These are phyloP conservation scores for Leptinotarsa juncta DNA, from an alignment of 2,888 invertebrate species.

Conservation along the genomic window DNA sequence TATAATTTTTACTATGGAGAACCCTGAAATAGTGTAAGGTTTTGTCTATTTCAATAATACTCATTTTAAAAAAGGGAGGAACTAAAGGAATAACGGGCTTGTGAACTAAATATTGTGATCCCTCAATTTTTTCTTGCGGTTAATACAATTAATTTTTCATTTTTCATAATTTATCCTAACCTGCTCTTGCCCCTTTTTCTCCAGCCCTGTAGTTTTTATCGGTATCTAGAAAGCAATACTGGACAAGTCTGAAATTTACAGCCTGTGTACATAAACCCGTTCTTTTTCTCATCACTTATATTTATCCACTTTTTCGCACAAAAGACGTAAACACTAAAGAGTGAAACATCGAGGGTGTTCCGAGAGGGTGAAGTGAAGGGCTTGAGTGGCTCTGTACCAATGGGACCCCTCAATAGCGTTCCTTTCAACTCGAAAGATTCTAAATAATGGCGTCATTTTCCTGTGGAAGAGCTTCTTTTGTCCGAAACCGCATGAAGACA, in stretches of 20 bases:
- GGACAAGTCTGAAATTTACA: conserved; percentile 15
- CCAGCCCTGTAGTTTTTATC: background rate
- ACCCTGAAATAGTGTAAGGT: too few species aligned
- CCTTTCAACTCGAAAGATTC: conserved; percentile 54
- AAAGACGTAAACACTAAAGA: conserved; percentile 37
- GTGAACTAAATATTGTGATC: too few species aligned
- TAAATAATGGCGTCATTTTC: conserved; percentile 57
- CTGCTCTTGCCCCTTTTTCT: background rate
- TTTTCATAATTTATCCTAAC: background rate
- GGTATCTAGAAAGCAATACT: conserved; percentile 1
- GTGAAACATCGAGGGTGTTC: conserved; percentile 27
- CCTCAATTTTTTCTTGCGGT: too few species aligned
- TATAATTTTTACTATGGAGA: too few species aligned
- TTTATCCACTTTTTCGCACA: conserved; percentile 42
- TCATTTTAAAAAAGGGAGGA: too few species aligned
- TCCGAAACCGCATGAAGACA: conserved; percentile 55
- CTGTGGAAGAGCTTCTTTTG: conserved; percentile 52
- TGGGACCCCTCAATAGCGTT: conserved; percentile 50
- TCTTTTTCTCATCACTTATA: conserved; percentile 37
- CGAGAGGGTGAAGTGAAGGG: conserved; percentile 35
- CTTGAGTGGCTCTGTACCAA: conserved; percentile 45
- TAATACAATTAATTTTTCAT: too few species aligned
- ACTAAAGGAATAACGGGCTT: too few species aligned
- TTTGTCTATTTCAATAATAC: too few species aligned
- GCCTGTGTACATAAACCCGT: conserved; percentile 4